A percentile compares a stretch with the other conserved stretches of the same genome.
These are phyloP conservation scores for Parus major DNA, from an alignment of 2,113 vertebrate species.

Conservation along the genomic window DNA sequence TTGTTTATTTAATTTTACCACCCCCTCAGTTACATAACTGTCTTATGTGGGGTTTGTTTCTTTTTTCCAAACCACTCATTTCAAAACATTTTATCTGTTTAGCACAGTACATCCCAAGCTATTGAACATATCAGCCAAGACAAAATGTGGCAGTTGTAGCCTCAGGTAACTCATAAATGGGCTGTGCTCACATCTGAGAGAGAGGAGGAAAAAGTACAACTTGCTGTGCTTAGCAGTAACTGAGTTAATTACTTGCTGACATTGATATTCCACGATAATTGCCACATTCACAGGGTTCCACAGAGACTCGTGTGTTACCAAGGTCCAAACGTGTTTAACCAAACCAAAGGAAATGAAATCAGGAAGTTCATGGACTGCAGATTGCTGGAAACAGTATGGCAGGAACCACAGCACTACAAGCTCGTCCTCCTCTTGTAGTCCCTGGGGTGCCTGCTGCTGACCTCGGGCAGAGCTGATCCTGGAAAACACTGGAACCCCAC, in stretches of 20 bases:
- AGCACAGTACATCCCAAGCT: constrained; percentile 10
- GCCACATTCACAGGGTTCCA: neutral
- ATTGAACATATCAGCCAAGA: constrained; percentile 19
- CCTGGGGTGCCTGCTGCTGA: neutral
- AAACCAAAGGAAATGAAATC: neutral
- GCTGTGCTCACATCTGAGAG: neutral
- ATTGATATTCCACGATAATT: neutral
- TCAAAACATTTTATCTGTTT: constrained; percentile 38
- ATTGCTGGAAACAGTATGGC: neutral
- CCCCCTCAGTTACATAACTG: neutral
- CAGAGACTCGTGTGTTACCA: neutral
- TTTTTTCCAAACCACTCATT: neutral
- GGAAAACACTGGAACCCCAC: neutral
- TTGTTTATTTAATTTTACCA: neutral
- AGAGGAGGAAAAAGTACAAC: neutral
- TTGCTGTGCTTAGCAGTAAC: neutral
- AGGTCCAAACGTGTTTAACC: neutral
- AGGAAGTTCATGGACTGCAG: neutral
- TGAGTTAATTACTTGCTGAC: constrained; percentile 31
- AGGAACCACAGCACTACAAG: neutral
- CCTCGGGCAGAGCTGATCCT: neutral
- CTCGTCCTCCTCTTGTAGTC: neutral
- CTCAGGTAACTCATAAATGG: constrained; percentile 20
- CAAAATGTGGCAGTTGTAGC: constrained; percentile 21
- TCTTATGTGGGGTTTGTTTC: neutral